Base-by-base conservation (phyloP, 2,797 vertebrate genomes). In the Sylvia borin region DNA sequence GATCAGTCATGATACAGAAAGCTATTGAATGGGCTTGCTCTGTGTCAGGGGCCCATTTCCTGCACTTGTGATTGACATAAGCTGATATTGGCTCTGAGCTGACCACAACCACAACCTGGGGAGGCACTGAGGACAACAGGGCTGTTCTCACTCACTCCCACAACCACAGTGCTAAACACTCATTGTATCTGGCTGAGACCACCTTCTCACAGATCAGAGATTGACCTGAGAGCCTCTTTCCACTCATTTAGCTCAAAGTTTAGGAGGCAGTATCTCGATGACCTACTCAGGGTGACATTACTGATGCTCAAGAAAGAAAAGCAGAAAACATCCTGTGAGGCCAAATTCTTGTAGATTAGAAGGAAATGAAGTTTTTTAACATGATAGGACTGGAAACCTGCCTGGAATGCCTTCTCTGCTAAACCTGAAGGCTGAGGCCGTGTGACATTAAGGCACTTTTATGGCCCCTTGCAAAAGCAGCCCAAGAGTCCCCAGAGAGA, bases 21-120 rank as follows among this genome's bases (percentile, higher is more conserved):
- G 70, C 10, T 42, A 18, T 25, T 74, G 88, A 71, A 76, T 36
- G 43, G 42, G 45, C 79, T 79, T 92, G 74, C 74, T 90, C 74
- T 73, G 60, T 86, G 85, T 82, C 92, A 92, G 87, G 76, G 91
- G 91, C 74, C 76, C 65, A 32, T 78, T 95, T 90, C 85, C 79
- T 72, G 17, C 85, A 74, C 77, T 10, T 57, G 17, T 61, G 85
- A 94, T 54, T 92, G 90, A 93, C 91, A 88, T 6, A 64, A 67
- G 26, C 86, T 64, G 55, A 86, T 87, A 93, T 32, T 79, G 83
- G 85, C 87, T 88, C 70, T 20, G 85, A 92, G 72, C 72, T 57
- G 53, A 67, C 70, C 53, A 83, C 68, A 76, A 8, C 71, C 92
- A 87, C 88, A 85, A 3, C 38, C 80, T 47, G 55, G 60, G 74